phyloP scores from a whole-genome alignment of 2,888 invertebrate species.

The Cephonodes hylas region DNA sequence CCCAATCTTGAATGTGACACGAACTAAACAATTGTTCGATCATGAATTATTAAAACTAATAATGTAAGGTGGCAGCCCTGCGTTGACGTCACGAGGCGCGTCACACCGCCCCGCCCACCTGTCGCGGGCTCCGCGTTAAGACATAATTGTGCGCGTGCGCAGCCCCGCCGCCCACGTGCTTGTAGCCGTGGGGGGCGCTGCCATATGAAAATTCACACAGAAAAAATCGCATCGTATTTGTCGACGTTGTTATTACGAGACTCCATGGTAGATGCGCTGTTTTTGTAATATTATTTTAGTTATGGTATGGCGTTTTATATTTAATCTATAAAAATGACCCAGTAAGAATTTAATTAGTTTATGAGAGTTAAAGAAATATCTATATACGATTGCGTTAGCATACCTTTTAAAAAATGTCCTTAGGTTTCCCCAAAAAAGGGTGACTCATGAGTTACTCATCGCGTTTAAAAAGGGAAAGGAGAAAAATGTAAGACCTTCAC shows the following conservation, averaged over 20 bases:
- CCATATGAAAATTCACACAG: slow-evolving; percentile 22
- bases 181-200: slow-evolving; percentile 52
- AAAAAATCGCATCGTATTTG: slow-evolving; percentile 17
- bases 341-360: not conserved
- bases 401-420: no score
- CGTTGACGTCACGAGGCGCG: slow-evolving; percentile 51
- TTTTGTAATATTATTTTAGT: not conserved
- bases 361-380: no score
- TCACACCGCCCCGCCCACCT: slow-evolving; percentile 72
- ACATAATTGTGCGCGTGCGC: slow-evolving; percentile 68
- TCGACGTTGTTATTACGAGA: not conserved
- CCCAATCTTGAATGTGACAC: no score
- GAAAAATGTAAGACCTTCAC: no score
- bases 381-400: no score
- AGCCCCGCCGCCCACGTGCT: slow-evolving; percentile 53
- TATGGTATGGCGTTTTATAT: not conserved
- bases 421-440: no score
- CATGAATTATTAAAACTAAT: not conserved
- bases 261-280: not conserved
- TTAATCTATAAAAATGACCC: not conserved
- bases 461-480: not conserved
- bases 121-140: slow-evolving; percentile 72
- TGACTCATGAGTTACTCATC: no score
- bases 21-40: no score
- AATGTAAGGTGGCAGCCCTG: slow-evolving; percentile 42